Evolutionary conservation across 2,113 vertebrate genomes (phyloP).

Genomic region (Callipepla squamata): DNA sequence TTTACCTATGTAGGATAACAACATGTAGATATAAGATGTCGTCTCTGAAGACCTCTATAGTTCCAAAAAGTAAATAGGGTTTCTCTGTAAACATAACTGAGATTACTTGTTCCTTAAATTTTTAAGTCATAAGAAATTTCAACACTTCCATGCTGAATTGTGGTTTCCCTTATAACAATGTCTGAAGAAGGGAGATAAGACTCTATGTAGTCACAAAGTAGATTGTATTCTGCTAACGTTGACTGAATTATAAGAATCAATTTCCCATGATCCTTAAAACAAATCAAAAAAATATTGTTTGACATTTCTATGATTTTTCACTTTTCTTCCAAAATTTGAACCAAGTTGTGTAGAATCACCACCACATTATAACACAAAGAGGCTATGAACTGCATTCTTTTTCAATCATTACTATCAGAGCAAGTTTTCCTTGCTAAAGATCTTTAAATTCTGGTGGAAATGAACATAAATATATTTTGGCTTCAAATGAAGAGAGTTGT

Average conservation of each 20-base stretch:
- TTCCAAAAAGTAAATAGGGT: not conserved
- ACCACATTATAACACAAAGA: not conserved
- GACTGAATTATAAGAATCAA: not conserved
- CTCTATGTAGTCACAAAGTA: not conserved
- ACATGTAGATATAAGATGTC: not conserved
- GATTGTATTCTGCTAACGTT: not conserved
- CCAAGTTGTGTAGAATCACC: not conserved
- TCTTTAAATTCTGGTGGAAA: not conserved
- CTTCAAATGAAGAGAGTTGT: not conserved
- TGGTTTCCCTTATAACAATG: not conserved
- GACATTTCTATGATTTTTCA: not conserved
- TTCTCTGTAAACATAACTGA: not conserved
- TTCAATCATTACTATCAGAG: not conserved
- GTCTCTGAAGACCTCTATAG: constrained; percentile 17
- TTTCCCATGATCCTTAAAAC: not conserved
- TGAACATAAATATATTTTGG: not conserved
- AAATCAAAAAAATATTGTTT: not conserved
- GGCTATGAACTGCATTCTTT: not conserved
- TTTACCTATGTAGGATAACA: not conserved
- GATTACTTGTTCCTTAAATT: not conserved
- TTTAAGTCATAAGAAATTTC: not conserved
- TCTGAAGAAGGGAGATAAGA: not conserved
- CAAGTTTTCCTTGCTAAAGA: not conserved
- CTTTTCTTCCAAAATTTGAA: not conserved
- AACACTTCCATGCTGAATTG: not conserved